Base-by-base conservation (phyloP, 2,113 vertebrate genomes). In the Cyanoramphus novaezelandiae region DNA sequence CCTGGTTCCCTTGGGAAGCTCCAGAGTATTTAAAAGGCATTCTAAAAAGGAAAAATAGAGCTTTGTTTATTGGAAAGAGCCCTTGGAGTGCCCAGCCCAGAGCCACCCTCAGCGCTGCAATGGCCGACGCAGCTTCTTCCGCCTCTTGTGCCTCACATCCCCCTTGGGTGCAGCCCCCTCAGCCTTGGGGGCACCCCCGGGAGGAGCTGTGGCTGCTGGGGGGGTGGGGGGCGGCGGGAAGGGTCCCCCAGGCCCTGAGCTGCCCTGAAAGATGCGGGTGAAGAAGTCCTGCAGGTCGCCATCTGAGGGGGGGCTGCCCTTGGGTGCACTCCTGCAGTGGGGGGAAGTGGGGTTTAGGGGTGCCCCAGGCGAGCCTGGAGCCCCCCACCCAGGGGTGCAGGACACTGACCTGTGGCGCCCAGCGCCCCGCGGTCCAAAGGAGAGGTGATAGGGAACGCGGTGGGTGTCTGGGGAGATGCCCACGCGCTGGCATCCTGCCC, bases 401-500 rank as follows among this genome's bases (percentile, higher is more conserved):
- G 55, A n/a, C 57, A 59, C 97, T 33, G 95, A 99, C 77, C 77
- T 99, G 91, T 99, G 98, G 53, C 99, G 98, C 77, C 97, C 97
- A 68, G 98, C 96, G 74, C 98, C 98, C 96, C 99, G 98, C 16
- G 99, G 97, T 62, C 99, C 99, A 67, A 99, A 99, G 72, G 99
- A 99, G 97, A 99, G 99, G 97, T 99, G 99, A 96, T 99, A 99
- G 70, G 99, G 99, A 79, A 99, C 99, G 9, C 98, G 98, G 64
- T 99, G 99, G 10, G 99, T 99, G 96, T 99, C 99, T 2, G 99
- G 99, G 41, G 99, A 98, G 91, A 99, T 99, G 47, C 98, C 97
- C 74, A 99, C 99, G 81, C 98, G 98, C 93, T 99, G 99, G 92
- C 99, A 99, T 60, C 99, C 99, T 10, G 99, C 99, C 99, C 99